Conservation (phyloP, 2,888 invertebrate species). For the Rhogogaster chlorosoma region DNA sequence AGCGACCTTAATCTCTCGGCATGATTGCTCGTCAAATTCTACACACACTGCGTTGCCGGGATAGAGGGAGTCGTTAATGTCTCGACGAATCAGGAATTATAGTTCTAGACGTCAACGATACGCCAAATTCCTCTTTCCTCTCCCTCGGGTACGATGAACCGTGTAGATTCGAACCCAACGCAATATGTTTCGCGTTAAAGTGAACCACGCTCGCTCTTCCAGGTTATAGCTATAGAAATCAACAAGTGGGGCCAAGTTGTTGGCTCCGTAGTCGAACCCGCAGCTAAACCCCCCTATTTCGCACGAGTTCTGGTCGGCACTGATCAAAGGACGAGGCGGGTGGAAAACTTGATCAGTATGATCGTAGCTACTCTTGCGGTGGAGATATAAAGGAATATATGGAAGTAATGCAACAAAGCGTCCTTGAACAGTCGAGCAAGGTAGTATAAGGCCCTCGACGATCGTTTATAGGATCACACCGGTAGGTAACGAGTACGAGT, state of each 20-base stretch:
- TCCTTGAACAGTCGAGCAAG: slow-evolving; percentile 19
- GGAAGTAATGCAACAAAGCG: background rate
- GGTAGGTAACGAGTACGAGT: background rate
- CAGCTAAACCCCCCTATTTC: background rate
- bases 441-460: background rate
- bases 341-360: slow-evolving; percentile 20
- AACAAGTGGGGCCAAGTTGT: slow-evolving; percentile 26
- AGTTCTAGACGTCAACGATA: background rate
- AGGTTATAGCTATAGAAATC: slow-evolving; percentile 25
- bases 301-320: background rate
- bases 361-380: background rate
- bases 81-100: too few relatives aligned
- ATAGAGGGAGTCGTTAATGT: background rate
- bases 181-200: slow-evolving; percentile 7
- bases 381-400: background rate
- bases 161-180: background rate
- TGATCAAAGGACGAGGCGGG: slow-evolving; percentile 23
- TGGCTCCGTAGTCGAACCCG: background rate
- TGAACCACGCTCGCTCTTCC: background rate
- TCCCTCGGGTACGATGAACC: background rate
- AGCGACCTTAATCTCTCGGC: slow-evolving; percentile 1
- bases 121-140: background rate
- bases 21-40: background rate
- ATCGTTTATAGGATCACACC: background rate
- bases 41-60: background rate